A percentile compares a stretch with the other conserved stretches of the same genome.
Evolutionary conservation across 2,113 vertebrate genomes (phyloP).

Genomic region (Gobio gobio): DNA sequence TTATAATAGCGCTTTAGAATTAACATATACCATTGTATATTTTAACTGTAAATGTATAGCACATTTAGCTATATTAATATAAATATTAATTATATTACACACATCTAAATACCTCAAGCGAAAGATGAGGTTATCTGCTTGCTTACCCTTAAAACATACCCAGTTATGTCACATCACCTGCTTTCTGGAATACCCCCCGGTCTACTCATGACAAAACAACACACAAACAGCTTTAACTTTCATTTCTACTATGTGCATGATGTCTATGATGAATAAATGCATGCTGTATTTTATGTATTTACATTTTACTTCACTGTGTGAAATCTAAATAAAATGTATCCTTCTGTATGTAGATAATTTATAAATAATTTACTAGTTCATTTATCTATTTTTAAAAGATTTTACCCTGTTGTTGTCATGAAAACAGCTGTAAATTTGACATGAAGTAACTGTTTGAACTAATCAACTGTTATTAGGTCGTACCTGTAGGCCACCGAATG

Average conservation of each 20-base stretch:
- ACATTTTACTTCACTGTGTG: not conserved
- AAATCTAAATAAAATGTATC: too few relatives aligned
- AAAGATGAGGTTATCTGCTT: too few relatives aligned
- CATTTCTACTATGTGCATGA: not conserved
- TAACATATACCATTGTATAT: too few relatives aligned
- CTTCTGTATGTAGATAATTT: too few relatives aligned
- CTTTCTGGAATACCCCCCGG: not conserved
- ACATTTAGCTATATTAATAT: too few relatives aligned
- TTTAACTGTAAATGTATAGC: too few relatives aligned
- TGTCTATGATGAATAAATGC: not conserved
- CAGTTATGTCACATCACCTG: too few relatives aligned
- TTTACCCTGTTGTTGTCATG: not conserved
- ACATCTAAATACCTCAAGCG: too few relatives aligned
- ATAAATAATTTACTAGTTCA: too few relatives aligned
- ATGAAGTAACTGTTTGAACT: not conserved
- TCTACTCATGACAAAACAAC: not conserved
- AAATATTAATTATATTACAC: too few relatives aligned
- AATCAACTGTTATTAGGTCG: not conserved
- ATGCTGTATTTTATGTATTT: not conserved
- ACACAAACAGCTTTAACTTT: not conserved
- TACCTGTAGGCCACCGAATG: conserved; percentile 73
- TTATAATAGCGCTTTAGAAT: too few relatives aligned
- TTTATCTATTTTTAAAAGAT: not conserved
- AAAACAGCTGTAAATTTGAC: not conserved
- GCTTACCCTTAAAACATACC: too few relatives aligned